These are phyloP conservation scores for Orchestia grillus DNA, from an alignment of 1,140 invertebrate genomes.

Conservation along the genomic window DNA sequence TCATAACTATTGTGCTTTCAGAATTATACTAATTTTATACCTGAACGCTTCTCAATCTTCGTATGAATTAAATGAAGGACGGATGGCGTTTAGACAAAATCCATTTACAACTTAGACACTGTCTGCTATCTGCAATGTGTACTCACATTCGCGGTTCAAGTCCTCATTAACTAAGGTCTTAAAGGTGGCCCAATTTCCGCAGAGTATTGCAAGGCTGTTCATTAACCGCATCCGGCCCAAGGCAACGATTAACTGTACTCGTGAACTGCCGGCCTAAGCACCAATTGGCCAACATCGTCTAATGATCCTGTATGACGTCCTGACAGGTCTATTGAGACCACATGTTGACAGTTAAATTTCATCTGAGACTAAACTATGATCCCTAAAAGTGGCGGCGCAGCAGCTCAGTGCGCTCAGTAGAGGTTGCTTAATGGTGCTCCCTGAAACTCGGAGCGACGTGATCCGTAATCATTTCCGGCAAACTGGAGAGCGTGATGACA, in stretches of 20 bases:
- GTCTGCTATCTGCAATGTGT: neutral
- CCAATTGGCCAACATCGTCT: constrained; percentile 1
- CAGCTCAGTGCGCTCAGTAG: neutral
- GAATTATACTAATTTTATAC: neutral
- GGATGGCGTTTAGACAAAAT: neutral
- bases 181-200: neutral
- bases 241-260: constrained; percentile 4
- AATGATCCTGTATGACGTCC: constrained; percentile 2
- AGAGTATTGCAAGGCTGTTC: neutral
- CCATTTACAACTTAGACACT: neutral
- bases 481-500: neutral
- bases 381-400: neutral
- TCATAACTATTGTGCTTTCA: neutral
- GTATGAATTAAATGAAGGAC: neutral
- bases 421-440: neutral
- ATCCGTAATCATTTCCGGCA: constrained; percentile 38
- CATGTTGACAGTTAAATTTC: constrained; percentile 45
- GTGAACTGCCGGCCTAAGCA: neutral
- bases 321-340: constrained; percentile 46
- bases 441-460: neutral
- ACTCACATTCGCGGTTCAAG: neutral
- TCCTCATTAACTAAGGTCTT: neutral
- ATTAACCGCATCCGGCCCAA: constrained; percentile 27
- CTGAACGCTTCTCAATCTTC: neutral
- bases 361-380: constrained; percentile 37